Conservation (phyloP, 1,140 invertebrate species). For the Scaptomyza pallida region DNA sequence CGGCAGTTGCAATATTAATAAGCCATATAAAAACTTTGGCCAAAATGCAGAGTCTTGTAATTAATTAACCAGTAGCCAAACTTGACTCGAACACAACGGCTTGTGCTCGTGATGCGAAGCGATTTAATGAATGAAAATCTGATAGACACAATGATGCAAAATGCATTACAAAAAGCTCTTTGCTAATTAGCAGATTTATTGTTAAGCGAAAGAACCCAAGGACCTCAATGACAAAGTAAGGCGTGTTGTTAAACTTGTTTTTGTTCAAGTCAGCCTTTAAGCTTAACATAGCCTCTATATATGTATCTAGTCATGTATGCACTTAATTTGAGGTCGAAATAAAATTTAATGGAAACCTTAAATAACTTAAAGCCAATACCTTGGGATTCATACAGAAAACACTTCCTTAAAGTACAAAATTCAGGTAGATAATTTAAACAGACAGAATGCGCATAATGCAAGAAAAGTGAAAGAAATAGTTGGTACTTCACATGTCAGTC, state of each 20-base stretch:
- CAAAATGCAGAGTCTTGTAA: constrained; percentile 15
- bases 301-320: too few species aligned
- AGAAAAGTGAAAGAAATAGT: not conserved
- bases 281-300: too few species aligned
- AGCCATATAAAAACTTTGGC: constrained; percentile 32
- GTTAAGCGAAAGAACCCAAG: too few species aligned
- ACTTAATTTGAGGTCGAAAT: not conserved
- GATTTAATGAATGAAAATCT: not conserved
- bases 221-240: too few species aligned
- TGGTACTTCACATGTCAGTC: constrained; percentile 1
- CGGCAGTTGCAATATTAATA: constrained; percentile 42
- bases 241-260: not conserved
- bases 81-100: not conserved
- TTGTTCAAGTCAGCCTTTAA: not conserved
- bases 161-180: not conserved
- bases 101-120: not conserved
- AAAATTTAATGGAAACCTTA: too few species aligned
- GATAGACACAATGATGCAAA: not conserved
- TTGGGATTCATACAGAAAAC: not conserved
- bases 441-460: not conserved
- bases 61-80: constrained; percentile 27
- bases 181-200: not conserved
- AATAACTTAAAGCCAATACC: not conserved
- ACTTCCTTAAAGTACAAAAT: not conserved
- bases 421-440: not conserved